Conservation (phyloP, 2,888 invertebrate genomes). For the Drosophila neoperkinsi region DNA sequence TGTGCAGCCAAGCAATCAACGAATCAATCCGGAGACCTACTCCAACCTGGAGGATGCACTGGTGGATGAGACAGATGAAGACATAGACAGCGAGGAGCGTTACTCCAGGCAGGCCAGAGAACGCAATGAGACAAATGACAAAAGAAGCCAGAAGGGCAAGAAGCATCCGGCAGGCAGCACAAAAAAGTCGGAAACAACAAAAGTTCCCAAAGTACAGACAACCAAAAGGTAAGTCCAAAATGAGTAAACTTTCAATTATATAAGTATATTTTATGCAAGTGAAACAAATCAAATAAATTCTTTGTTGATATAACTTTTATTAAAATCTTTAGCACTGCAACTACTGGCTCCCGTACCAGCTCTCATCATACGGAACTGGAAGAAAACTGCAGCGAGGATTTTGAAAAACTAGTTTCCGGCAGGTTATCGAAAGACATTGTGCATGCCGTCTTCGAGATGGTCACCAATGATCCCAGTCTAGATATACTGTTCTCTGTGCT, state of each 20-base stretch:
- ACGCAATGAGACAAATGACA: conserved; percentile 1
- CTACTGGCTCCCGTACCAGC: neutral
- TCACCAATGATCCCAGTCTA: conserved; percentile 72
- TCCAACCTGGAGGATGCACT: conserved; percentile 4
- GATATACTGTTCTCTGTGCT: conserved; percentile 72
- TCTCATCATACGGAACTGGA: neutral
- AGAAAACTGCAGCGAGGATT: conserved; percentile 26
- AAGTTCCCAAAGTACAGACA: neutral
- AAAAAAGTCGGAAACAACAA: neutral
- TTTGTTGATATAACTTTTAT: neutral
- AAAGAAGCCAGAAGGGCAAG: neutral
- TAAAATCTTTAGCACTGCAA: neutral
- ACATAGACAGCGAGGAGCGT: conserved; percentile 34
- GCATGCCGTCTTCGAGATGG: conserved; percentile 71
- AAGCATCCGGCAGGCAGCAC: neutral
- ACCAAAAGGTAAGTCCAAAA: conserved; percentile 2
- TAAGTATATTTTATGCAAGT: neutral
- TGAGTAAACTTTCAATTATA: neutral
- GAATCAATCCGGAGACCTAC: conserved; percentile 10
- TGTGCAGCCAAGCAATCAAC: conserved; percentile 48
- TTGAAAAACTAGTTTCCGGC: conserved; percentile 74
- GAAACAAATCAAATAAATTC: neutral
- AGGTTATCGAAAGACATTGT: conserved; percentile 77
- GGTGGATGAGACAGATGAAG: conserved; percentile 6
- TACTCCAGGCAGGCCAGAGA: conserved; percentile 20